Evolutionary conservation across 2,888 invertebrate species (phyloP), one percentile per base, ranked within the genome.

Genomic region (Noctua janthe): DNA sequence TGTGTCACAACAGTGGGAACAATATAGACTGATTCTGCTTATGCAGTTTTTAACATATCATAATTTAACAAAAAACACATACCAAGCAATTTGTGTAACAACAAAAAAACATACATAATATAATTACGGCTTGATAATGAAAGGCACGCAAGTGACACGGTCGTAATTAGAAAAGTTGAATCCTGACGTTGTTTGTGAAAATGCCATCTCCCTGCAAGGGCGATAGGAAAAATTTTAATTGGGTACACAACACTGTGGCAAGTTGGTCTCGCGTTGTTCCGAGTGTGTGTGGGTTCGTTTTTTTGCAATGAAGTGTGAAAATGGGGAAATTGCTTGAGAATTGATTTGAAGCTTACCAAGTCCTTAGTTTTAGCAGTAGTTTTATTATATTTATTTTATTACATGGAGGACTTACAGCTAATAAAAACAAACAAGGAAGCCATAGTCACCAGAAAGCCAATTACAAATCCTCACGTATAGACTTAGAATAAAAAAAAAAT

Each of bases 141-240:
- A 90, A 90, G 80, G 74, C 75, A 64, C 56, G 71, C 76, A 85
- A 85, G 78, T 88, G 85, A 89, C 87, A 81, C 74, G 80, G 17
- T 83, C 87, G 89, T 95, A 94, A 95, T 95, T 94, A 95, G 93
- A 95, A 95, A 95, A 95, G 92, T 94, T 95, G 84, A 88, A 89
- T 82, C 84, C 86, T 79, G 73, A 76, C 72, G 76, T 84, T 85
- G 90, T 90, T 90, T 88, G 88, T 92, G 92, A 92, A 94, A 94
- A 92, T 92, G 89, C 89, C 91, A 92, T 91, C 89, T 91, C 91
- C 87, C 82, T 77, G 81, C 82, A 74, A 81, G 86, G 84, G 71
- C 89, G 88, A 89, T 89, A 90, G 89, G 91, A 88, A 88, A 91
- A 91, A 86, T 92, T 93, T 94, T 94, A 94, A 95, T 95, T 95